Percentiles rank a stretch among this genome's conserved stretches.
Conservation (phyloP, 2,113 vertebrate genomes). For the Rhinolophus ferrumequinum region DNA sequence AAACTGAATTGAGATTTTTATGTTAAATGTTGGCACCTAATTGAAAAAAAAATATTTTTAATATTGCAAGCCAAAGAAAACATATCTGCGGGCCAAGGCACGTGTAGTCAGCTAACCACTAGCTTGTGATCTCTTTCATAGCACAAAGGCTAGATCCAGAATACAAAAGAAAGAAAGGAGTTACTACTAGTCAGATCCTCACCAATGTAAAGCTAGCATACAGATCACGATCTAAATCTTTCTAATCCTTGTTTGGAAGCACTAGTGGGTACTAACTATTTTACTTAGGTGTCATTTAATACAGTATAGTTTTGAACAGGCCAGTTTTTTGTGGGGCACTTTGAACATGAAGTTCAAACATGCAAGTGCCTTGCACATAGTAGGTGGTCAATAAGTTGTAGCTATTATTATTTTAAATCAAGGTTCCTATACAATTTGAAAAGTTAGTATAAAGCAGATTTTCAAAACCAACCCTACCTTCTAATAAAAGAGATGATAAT, state of each 20-base stretch:
- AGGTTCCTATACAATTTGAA: neutral
- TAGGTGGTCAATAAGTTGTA: neutral
- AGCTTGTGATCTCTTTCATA: neutral
- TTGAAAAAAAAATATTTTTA: constrained; percentile 14
- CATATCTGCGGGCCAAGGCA: neutral
- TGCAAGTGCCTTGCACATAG: neutral
- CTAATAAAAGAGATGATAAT: constrained; percentile 10
- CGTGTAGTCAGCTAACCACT: accelerated
- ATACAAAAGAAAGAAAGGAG: neutral
- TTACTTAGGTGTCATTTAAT: constrained; percentile 34
- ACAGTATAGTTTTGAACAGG: neutral
- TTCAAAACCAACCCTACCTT: neutral
- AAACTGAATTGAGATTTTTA: constrained; percentile 59
- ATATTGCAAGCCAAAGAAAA: neutral
- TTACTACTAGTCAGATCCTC: neutral
- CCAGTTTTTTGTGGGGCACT: neutral
- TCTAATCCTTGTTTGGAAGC: constrained; percentile 14
- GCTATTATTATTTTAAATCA: constrained; percentile 34
- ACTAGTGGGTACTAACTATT: neutral
- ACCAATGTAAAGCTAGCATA: neutral
- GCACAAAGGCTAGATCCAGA: neutral
- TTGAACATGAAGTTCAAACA: neutral
- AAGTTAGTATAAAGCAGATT: constrained; percentile 15
- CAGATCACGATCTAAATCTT: constrained; percentile 3
- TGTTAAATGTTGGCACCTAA: constrained; percentile 32